Evolutionary conservation across 2,797 vertebrate genomes (phyloP).

Genomic region (Silurus aristotelis): DNA sequence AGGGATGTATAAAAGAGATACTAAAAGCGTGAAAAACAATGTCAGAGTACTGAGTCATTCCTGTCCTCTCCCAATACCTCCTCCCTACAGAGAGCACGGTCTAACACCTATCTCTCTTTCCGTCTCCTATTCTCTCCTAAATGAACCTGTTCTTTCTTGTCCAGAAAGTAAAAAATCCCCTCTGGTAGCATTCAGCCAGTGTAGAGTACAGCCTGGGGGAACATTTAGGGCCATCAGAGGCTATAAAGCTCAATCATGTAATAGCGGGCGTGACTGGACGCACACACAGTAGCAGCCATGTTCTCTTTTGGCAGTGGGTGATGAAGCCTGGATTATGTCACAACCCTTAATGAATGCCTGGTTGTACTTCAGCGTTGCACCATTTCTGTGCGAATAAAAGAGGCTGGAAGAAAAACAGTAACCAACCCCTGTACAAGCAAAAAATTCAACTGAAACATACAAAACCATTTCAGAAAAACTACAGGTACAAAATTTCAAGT

Average conservation of each 20-base stretch:
- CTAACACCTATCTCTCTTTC: not conserved
- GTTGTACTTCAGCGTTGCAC: constrained; percentile 37
- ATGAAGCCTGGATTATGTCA: constrained; percentile 31
- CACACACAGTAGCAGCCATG: constrained; percentile 27
- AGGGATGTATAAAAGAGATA: not conserved
- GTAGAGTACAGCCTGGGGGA: not conserved
- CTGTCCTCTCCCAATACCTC: not conserved
- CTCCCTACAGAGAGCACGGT: not conserved
- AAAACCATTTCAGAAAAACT: constrained; percentile 29
- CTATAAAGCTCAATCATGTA: constrained; percentile 14
- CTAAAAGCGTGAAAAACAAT: no score
- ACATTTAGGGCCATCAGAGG: constrained; percentile 5
- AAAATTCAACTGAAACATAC: constrained; percentile 22
- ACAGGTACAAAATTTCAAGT: no score
- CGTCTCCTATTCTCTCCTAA: no score
- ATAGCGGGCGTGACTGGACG: constrained; percentile 14
- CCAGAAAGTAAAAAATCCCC: not conserved
- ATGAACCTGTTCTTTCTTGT: constrained; percentile 25
- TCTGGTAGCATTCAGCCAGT: not conserved
- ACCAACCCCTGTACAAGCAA: not conserved
- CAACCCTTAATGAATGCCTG: constrained; percentile 39
- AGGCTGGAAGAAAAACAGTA: not conserved
- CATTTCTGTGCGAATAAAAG: constrained; percentile 22
- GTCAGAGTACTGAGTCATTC: not conserved
- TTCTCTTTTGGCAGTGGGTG: constrained; percentile 30